Evolutionary conservation across 2,888 invertebrate species (phyloP), one percentile per base, ranked within the genome.

Genomic region (Drosophila falleni): DNA sequence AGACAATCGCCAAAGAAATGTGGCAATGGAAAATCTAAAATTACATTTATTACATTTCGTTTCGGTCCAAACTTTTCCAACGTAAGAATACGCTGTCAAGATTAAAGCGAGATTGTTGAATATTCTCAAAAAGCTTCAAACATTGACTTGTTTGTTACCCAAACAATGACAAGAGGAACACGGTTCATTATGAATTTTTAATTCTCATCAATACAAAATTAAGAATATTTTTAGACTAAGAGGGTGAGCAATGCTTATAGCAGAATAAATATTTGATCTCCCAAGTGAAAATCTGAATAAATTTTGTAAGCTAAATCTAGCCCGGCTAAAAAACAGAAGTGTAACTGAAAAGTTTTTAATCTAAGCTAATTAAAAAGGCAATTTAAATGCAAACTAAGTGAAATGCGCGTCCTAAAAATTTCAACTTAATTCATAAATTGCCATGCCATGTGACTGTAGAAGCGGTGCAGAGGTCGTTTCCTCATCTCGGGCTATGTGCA

Each of bases 331-430:
- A 74, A 67, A 49, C 55, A 63, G 62, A 50, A 50, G 13, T 58
- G 59, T 33, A 64, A 16, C 58, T 55, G 33, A 67, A 66, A 74
- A 69, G 60, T 83, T 76, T 76, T 71, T 73, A 74, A 74, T 68
- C 75, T 66, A 71, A 72, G 71, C 81, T 77, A 75, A 73, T 83
- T 78, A 86, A 83, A 81, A 85, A 76, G 55, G 59, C 77, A 77
- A 82, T 82, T 77, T 82, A 77, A 79, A 85, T 85, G 85, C 78
- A 82, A 82, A 78, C 78, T 81, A 80, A 81, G 80, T 77, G 67
- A 73, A 80, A 74, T 73, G 68, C 54, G 78, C 65, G 23, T 51
- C 65, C 65, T n/a, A 56, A 74, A 72, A 70, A 46, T 67, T 67
- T 33, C 49, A 74, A 74, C 74, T 74, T 74, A 61, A 76, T 79